Base-by-base conservation (phyloP, 2,888 invertebrate species). In the Coleophora flavipennella region DNA sequence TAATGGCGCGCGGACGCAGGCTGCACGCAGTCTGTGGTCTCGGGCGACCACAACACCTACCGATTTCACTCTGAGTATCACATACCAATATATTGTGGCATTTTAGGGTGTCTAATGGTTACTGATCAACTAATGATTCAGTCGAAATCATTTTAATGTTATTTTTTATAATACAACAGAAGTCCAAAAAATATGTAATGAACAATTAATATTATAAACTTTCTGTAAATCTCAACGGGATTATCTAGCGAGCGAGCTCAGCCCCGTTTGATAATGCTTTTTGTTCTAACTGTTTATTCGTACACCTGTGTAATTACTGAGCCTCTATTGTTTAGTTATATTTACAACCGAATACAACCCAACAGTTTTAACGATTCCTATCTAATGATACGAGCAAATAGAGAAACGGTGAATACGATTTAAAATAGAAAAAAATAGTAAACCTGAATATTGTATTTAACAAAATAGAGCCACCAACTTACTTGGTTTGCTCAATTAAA, bases 261-360 rank as follows among this genome's bases (percentile, higher is more conserved):
- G n/a, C n/a, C n/a, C n/a, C n/a, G n/a, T n/a, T n/a, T n/a, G n/a
- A n/a, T n/a, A n/a, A 60, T 53, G 54, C 57, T 54, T 62, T 65
- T 62, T 61, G 64, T 67, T 62, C 62, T 50, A 70, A 57, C 55
- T 50, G 53, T 53, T 57, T 52, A 51, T 57, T 58, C 49, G 51
- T 56, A 62, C 55, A 62, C 50, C 51, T 47, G 55, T 59, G 59
- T 66, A 68, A 67, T 67, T 66, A 66, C 58, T 57, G 51, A 42
- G 43, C 46, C 52, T 59, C 55, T 53, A 57, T 62, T 65, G 63
- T 62, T 65, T 57, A 62, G 63, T 69, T 64, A 67, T 64, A 62
- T 69, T 66, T 66, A 67, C 58, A 61, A 68, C 60, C 62, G 57
- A 67, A 62, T 50, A 20, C 20, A 20, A 20, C 20, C 20, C 3